phyloP scores from a whole-genome alignment of 2,113 vertebrate genomes.

The Cynoglossus semilaevis region DNA sequence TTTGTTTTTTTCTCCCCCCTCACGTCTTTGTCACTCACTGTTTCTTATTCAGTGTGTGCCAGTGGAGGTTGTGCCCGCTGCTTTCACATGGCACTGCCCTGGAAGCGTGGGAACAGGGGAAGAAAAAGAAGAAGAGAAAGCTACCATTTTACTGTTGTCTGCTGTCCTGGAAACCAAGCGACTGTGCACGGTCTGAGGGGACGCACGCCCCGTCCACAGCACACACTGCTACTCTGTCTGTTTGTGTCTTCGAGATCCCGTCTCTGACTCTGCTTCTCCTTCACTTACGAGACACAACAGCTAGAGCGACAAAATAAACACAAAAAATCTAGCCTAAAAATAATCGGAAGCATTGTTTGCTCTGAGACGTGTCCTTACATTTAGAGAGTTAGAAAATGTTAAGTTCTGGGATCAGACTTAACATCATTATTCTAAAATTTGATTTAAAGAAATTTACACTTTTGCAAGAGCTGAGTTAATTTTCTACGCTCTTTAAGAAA shows the following conservation, averaged over 20 bases:
- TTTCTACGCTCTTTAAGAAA: no score
- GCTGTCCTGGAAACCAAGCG: constrained; percentile 59
- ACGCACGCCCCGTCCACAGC: not conserved
- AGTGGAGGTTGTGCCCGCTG: constrained; percentile 47
- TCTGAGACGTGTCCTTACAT: no score
- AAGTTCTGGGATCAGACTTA: no score
- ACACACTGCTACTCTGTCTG: not conserved
- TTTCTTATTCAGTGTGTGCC: constrained; percentile 51
- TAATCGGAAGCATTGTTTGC: no score
- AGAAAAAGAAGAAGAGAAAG: constrained; percentile 12
- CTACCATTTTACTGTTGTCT: constrained; percentile 47
- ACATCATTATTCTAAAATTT: no score
- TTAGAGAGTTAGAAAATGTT: no score
- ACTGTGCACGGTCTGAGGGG: constrained; percentile 29
- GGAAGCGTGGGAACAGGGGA: constrained; percentile 40
- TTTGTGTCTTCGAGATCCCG: not conserved
- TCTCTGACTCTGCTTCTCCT: constrained; percentile 15
- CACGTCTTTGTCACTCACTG: constrained; percentile 46
- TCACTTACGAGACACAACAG: not conserved
- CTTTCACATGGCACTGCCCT: constrained; percentile 57
- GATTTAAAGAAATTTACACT: no score
- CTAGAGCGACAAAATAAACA: no score
- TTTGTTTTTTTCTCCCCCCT: constrained; percentile 41
- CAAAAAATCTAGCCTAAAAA: no score
- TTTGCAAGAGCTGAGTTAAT: no score